phyloP scores from a whole-genome alignment of 2,888 invertebrate species.

The Mantis religiosa region DNA sequence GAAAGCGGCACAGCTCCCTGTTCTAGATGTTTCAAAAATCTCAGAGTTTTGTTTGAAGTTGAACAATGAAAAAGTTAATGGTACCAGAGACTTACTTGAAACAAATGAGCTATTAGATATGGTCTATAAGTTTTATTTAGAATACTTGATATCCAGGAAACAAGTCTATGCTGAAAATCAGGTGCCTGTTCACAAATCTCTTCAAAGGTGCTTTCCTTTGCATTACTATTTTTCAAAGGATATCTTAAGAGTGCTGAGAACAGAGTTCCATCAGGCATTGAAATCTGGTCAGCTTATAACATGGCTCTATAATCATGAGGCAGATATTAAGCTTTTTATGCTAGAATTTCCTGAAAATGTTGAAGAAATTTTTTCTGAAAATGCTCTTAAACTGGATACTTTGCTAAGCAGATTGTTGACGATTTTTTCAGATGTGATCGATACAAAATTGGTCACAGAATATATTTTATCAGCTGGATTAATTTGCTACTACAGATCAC shows the following conservation, averaged over 20 bases:
- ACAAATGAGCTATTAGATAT: not conserved
- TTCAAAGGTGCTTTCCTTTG: conserved; percentile 34
- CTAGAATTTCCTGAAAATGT: conserved; percentile 13
- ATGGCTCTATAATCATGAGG: not conserved
- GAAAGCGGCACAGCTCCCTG: not conserved
- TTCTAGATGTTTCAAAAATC: not conserved
- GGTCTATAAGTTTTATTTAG: not conserved
- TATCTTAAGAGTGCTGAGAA: conserved; percentile 31
- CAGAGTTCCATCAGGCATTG: conserved; percentile 26
- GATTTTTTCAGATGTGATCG: conserved; percentile 38
- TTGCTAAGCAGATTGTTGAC: conserved; percentile 42
- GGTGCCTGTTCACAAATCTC: not conserved
- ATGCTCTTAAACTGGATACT: conserved; percentile 36
- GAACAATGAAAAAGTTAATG: not conserved
- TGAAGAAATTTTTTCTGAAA: conserved; percentile 30
- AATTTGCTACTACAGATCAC: conserved; percentile 36
- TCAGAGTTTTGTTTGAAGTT: not conserved
- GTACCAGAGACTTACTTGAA: not conserved
- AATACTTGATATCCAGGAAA: not conserved
- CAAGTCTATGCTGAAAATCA: not conserved
- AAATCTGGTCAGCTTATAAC: not conserved
- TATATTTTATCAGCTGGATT: conserved; percentile 33
- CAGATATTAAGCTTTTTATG: not conserved
- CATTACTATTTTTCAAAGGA: conserved; percentile 34
- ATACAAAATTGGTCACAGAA: conserved; percentile 34